Conservation (phyloP, 2,888 invertebrate species). For the Lacanobia oleracea region DNA sequence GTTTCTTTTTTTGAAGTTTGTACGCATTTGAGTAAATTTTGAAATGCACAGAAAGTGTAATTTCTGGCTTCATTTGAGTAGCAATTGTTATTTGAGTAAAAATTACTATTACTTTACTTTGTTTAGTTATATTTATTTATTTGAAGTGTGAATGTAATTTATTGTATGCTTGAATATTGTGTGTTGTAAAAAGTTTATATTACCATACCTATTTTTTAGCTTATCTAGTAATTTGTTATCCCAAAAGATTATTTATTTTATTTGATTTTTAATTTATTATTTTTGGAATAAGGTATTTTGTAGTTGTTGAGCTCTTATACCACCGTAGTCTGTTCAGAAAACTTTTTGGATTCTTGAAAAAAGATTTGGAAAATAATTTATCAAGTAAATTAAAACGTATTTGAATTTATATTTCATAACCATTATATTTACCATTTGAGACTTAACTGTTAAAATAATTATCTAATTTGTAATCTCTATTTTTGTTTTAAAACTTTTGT, state of each 20-base stretch:
- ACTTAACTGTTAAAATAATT: neutral
- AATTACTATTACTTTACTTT: too few relatives aligned
- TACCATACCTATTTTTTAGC: conserved; percentile 2
- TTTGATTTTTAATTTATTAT: conserved; percentile 11
- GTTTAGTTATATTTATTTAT: conserved; percentile 46
- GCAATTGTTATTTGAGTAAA: too few relatives aligned
- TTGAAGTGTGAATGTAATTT: conserved; percentile 78
- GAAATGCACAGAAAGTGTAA: neutral
- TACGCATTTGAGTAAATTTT: too few relatives aligned
- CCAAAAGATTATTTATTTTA: neutral
- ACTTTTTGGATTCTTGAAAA: neutral
- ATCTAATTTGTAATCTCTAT: neutral
- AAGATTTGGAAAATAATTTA: neutral
- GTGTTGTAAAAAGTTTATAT: conserved; percentile 1
- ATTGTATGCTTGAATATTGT: conserved; percentile 62
- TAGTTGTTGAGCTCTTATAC: conserved; percentile 42
- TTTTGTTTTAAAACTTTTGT: conserved; percentile 7
- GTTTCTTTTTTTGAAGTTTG: conserved; percentile 1
- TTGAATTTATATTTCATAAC: too few relatives aligned
- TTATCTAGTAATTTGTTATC: conserved; percentile 31
- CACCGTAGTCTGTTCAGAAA: conserved; percentile 54
- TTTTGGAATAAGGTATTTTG: neutral
- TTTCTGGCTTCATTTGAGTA: neutral
- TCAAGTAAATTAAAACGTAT: neutral
- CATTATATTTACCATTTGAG: too few relatives aligned